A percentile compares a stretch with the other conserved stretches of the same genome.
These are phyloP conservation scores for Cydia pomonella DNA, from an alignment of 1,140 invertebrate species.

Conservation along the genomic window DNA sequence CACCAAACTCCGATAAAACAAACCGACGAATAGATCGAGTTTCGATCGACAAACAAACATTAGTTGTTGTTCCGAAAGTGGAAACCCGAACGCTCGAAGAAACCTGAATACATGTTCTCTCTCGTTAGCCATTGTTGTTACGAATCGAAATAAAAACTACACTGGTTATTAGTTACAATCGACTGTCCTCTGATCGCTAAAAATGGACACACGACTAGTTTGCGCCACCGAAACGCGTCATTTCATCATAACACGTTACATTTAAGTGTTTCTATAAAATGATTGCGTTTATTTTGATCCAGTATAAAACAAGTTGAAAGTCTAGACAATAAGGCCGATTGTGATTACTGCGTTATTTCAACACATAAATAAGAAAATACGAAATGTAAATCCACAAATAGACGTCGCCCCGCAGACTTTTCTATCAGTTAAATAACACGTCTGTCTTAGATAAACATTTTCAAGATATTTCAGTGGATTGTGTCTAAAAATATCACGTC, in stretches of 20 bases:
- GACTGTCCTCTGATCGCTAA: not conserved
- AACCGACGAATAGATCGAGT: slow-evolving; percentile 20
- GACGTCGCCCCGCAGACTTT: too few relatives aligned
- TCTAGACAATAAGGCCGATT: not conserved
- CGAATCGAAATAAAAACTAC: too few relatives aligned
- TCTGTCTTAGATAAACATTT: slow-evolving; percentile 1
- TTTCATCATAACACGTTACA: slow-evolving; percentile 11
- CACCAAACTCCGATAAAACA: not conserved
- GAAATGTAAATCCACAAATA: not conserved
- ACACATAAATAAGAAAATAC: not conserved
- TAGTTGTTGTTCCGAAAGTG: not conserved
- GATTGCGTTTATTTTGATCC: slow-evolving; percentile 16
- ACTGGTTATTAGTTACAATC: not conserved
- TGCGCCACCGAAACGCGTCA: slow-evolving; percentile 9
- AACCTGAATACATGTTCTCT: not conserved
- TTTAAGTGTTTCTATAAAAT: slow-evolving; percentile 15
- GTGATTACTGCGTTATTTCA: not conserved
- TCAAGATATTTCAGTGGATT: slow-evolving; percentile 3
- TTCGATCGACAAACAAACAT: slow-evolving; percentile 11
- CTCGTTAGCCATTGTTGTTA: not conserved
- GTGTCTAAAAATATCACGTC: slow-evolving; percentile 13
- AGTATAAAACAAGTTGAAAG: slow-evolving; percentile 24
- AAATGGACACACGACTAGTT: not conserved
- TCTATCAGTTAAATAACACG: not conserved
- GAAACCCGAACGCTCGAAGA: not conserved